Conservation (phyloP, 2,113 vertebrate genomes). For the Hemicordylus capensis region DNA sequence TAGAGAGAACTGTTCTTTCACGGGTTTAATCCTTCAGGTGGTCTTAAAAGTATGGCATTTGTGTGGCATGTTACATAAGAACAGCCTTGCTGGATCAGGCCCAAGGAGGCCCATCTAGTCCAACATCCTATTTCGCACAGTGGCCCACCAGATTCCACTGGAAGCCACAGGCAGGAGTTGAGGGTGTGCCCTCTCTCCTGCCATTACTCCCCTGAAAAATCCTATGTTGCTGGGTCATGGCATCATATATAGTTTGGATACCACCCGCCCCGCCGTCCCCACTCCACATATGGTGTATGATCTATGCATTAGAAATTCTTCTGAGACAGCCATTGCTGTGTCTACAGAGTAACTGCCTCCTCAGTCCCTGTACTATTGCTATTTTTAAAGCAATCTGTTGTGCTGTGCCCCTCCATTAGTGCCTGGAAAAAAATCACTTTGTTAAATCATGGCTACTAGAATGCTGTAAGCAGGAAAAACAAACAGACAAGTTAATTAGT, state of each 20-base stretch:
- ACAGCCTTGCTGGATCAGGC: too few relatives aligned
- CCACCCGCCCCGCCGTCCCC: fast-evolving
- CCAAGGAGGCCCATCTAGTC: too few relatives aligned
- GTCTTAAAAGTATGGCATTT: too few relatives aligned
- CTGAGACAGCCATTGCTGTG: conserved; percentile 36
- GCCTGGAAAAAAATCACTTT: conserved; percentile 19
- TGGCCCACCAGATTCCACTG: too few relatives aligned
- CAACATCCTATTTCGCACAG: too few relatives aligned
- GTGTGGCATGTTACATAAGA: fast-evolving
- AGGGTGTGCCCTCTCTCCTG: too few relatives aligned
- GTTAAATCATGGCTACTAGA: background rate
- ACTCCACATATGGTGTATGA: conserved; percentile 13
- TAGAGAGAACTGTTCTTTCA: background rate
- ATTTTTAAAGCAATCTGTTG: conserved; percentile 26
- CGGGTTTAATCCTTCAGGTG: background rate
- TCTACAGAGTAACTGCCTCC: conserved; percentile 37
- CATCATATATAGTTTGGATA: background rate
- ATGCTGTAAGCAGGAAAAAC: background rate
- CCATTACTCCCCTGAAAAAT: too few relatives aligned
- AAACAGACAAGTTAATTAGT: background rate
- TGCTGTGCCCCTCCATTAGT: conserved; percentile 18
- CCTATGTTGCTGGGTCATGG: too few relatives aligned
- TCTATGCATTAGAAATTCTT: conserved; percentile 41
- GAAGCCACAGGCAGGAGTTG: too few relatives aligned
- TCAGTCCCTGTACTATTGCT: conserved; percentile 23